A percentile compares a stretch with the other conserved stretches of the same genome.
Conservation (phyloP, 1,140 invertebrate species). For the Episyrphus balteatus region DNA sequence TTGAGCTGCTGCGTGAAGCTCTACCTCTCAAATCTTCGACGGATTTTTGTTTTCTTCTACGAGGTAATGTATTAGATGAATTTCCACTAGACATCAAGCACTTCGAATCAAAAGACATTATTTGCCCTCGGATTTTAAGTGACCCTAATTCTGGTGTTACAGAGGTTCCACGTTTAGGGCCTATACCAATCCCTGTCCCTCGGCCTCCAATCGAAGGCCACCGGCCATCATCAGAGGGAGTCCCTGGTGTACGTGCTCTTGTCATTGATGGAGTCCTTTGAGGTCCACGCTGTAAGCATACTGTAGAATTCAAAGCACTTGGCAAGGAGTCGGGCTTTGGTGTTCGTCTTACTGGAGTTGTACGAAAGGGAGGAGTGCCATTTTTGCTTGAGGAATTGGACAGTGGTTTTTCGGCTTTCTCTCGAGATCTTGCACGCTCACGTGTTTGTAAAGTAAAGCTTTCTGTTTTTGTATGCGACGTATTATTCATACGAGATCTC, state of each 20-base stretch:
- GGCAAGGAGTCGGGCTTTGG: conserved; percentile 40
- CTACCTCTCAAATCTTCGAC: conserved; percentile 39
- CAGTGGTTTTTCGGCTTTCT: conserved; percentile 38
- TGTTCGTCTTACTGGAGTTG: conserved; percentile 38
- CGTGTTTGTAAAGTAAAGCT: conserved; percentile 31
- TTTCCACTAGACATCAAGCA: conserved; percentile 34
- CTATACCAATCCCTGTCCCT: conserved; percentile 5
- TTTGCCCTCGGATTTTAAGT: conserved; percentile 28
- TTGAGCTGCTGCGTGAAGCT: conserved; percentile 37
- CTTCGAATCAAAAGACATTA: conserved; percentile 40
- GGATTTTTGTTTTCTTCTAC: conserved; percentile 49
- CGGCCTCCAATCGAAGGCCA: conserved; percentile 43
- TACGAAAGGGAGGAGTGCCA: conserved; percentile 36
- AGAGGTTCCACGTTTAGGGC: conserved; percentile 14
- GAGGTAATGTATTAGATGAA: conserved; percentile 62
- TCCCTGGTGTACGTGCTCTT: conserved; percentile 47
- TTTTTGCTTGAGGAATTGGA: conserved; percentile 27
- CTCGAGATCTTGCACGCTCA: conserved; percentile 43
- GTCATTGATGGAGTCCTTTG: conserved; percentile 46
- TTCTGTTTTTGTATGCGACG: conserved; percentile 37
- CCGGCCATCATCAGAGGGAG: conserved; percentile 55
- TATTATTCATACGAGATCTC: conserved; percentile 17
- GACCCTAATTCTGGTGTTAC: conserved; percentile 27
- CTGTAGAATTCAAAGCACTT: conserved; percentile 34
- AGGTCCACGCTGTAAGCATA: conserved; percentile 41